Evolutionary conservation across 2,888 invertebrate species (phyloP), one percentile per base, ranked within the genome.

Genomic region (Syritta pipiens): DNA sequence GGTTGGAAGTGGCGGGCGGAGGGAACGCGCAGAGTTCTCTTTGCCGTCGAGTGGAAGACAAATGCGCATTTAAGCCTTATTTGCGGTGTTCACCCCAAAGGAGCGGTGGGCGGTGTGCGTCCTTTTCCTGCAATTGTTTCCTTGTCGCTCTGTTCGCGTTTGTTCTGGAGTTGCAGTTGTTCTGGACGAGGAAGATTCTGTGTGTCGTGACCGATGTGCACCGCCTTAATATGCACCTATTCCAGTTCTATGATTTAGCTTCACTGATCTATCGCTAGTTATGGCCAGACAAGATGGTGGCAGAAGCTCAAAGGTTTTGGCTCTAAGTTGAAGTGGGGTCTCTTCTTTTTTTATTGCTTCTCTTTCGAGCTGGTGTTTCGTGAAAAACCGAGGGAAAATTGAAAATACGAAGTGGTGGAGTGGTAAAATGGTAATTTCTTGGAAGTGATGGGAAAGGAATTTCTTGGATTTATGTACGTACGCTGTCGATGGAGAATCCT

Each of bases 1-100:
- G 77, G 77, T 77, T n/a, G n/a, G 59, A 77, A 72, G 77, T 60
- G 57, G 44, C 28, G 53, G 40, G 40, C 40, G 24, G 30, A 55
- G 51, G 63, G 71, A 53, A 57, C 53, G 60, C 55, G n/a, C n/a
- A n/a, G n/a, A n/a, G n/a, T n/a, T n/a, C n/a, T n/a, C n/a, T n/a
- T n/a, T n/a, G n/a, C n/a, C n/a, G n/a, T n/a, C 26, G 51, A 79
- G 67, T 68, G 77, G 60, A 74, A 79, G 79, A 74, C 79, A 79
- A 79, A 72, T 74, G 79, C 79, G 42, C 79, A 79, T 79, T 79
- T 79, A 74, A 74, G 67, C 72, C 67, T 74, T 79, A 79, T 79
- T 74, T 79, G 72, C 46, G 67, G 67, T 49, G 48, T 49, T 51
- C 71, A 55, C 28, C 49, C 42, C 48, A 26, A 46, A 57, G 71